Conservation (phyloP, 2,888 invertebrate genomes). For the Lasioglossum oenotherae region DNA sequence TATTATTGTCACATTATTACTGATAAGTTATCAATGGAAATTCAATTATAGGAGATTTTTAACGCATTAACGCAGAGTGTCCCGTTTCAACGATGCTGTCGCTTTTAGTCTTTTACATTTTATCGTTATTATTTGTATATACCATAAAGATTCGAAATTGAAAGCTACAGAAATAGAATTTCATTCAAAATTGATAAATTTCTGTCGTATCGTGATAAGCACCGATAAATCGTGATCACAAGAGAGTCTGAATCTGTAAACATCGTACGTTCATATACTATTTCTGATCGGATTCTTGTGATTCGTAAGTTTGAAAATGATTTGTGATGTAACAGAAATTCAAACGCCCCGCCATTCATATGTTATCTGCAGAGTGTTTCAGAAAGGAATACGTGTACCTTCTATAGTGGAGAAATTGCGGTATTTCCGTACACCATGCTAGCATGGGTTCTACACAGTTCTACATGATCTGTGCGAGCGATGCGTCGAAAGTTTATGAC, state of each 20-base stretch:
- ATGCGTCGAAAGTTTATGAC: conserved; percentile 47
- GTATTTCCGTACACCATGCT: conserved; percentile 25
- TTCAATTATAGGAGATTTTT: not conserved
- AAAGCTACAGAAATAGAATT: not conserved
- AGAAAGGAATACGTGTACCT: conserved; percentile 16
- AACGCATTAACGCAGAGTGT: not conserved
- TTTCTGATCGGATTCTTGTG: conserved; percentile 2
- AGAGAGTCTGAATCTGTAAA: not conserved
- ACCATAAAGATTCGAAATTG: too few relatives aligned
- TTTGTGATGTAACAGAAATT: conserved; percentile 12
- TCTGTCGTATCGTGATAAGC: not conserved
- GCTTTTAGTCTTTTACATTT: not conserved
- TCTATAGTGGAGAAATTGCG: conserved; percentile 26
- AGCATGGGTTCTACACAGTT: conserved; percentile 36
- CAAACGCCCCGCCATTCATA: conserved; percentile 37
- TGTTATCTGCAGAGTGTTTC: conserved; percentile 39
- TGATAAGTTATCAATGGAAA: conserved; percentile 2
- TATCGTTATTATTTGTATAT: not conserved
- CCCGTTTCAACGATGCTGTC: not conserved
- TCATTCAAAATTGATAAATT: not conserved
- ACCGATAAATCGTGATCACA: not conserved
- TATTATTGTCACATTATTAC: not conserved
- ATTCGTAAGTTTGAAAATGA: conserved; percentile 17
- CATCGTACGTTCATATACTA: not conserved
- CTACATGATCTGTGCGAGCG: conserved; percentile 46